Percentiles rank a stretch among this genome's conserved stretches.
Evolutionary conservation across 1,140 invertebrate species (phyloP).

Genomic region (Vollenhovia emeryi): DNA sequence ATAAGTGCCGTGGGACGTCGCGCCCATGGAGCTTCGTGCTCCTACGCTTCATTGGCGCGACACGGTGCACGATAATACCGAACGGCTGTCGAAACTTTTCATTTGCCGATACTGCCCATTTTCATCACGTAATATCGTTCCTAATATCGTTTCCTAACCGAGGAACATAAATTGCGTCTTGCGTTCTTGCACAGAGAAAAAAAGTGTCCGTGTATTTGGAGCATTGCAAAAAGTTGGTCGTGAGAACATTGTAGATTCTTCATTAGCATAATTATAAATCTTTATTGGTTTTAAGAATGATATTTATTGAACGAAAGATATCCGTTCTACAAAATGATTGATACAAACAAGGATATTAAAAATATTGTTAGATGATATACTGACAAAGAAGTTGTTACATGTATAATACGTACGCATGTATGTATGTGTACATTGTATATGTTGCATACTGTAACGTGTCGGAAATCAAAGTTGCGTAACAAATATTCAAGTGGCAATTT

Average conservation of each 20-base stretch:
- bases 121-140: background rate
- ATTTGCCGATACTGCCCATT: conserved; percentile 9
- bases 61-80: background rate
- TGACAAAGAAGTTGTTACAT: background rate
- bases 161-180: background rate
- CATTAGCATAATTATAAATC: background rate
- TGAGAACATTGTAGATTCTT: background rate
- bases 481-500: conserved; percentile 13
- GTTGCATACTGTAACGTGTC: background rate
- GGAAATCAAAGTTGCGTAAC: background rate
- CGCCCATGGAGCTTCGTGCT: background rate
- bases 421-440: background rate
- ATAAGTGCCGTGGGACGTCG: conserved; percentile 50
- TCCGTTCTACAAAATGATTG: background rate
- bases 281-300: background rate
- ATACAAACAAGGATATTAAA: background rate
- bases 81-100: conserved; percentile 11
- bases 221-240: background rate
- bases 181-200: background rate
- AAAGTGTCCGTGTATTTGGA: background rate
- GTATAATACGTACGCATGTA: background rate
- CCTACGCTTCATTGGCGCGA: background rate
- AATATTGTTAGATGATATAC: background rate
- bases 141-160: background rate
- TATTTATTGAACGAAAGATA: background rate